Base-by-base conservation (phyloP, 1,140 invertebrate species). In the Ceratina japonica region DNA sequence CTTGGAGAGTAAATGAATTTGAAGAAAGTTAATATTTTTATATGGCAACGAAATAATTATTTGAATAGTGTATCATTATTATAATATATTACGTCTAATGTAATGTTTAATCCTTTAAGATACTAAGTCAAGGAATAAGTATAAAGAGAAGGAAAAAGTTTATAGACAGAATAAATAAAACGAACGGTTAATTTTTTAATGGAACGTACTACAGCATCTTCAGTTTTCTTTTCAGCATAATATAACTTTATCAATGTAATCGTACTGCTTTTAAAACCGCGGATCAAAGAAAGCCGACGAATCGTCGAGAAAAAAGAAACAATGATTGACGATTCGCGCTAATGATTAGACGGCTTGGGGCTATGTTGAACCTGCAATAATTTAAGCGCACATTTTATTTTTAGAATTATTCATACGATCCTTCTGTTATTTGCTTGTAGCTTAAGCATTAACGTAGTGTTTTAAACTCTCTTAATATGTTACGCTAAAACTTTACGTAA, bases 11-110 rank as follows among this genome's bases (percentile, higher is more conserved):
- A 79, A 81, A 74, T 44, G n/a, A 77, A 63, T 72, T 80, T 69
- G 58, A 82, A 71, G 69, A 51, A 82, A 86, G 64, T 86, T 86
- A 85, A 86, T 86, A 85, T 86, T 86, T 81, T 82, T 85, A 82
- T 73, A 85, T 80, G 66, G 56, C 75, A 85, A 85, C 80, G 59
- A 73, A 85, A 86, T 81, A 82, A 79, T 85, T 79, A 68, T 86
- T 85, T 82, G 68, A 76, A 62, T 73, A 79, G 68, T 75, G 54
- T 75, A 68, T 69, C 59, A 72, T 81, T 59, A 72, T 81, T 75
- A 84, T 62, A 56, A 56, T 84, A 80, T 83, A 83, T 79, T 84
- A 84, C 54, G 22, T 83, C 72, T 83, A 75, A 83, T 70, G 18
- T 73, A 80, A 84, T 69, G 74, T 83, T 79, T 80, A 84, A 84